These are phyloP conservation scores for Chrysoperla carnea DNA, from an alignment of 1,140 invertebrate species.

Conservation along the genomic window DNA sequence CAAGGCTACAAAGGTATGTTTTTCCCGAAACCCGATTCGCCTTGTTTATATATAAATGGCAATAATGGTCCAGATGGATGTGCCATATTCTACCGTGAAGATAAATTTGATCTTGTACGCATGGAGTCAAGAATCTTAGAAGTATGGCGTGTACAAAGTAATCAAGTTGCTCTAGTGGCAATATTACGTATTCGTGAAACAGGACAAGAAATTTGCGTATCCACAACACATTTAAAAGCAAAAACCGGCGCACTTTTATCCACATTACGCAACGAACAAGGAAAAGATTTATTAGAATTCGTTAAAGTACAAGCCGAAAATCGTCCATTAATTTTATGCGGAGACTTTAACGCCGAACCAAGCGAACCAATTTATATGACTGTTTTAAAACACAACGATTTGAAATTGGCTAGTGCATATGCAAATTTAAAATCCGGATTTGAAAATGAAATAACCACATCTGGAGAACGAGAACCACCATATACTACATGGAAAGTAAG, in stretches of 20 bases:
- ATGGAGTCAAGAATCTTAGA: slow-evolving; percentile 42
- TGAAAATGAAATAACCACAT: slow-evolving; percentile 5
- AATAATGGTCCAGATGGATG: slow-evolving; percentile 70
- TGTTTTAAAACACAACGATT: slow-evolving; percentile 25
- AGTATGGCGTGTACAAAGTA: slow-evolving; percentile 48
- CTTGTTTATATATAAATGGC: slow-evolving; percentile 50
- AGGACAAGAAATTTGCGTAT: slow-evolving; percentile 42
- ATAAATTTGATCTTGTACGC: slow-evolving; percentile 40
- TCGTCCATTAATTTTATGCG: slow-evolving; percentile 45
- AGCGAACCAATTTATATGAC: slow-evolving; percentile 50
- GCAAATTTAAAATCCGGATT: slow-evolving; percentile 16
- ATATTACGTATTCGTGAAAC: slow-evolving; percentile 32
- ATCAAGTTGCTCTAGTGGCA: slow-evolving; percentile 51
- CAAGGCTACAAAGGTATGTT: slow-evolving; percentile 55
- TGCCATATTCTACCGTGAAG: slow-evolving; percentile 50
- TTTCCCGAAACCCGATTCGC: slow-evolving; percentile 62
- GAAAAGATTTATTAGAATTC: slow-evolving; percentile 48
- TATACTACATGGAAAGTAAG: slow-evolving; percentile 70
- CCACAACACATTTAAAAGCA: slow-evolving; percentile 63
- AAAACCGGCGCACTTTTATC: slow-evolving; percentile 47
- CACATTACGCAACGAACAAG: slow-evolving; percentile 54
- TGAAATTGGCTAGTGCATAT: slow-evolving; percentile 31
- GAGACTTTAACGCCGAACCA: slow-evolving; percentile 68
- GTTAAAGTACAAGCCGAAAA: slow-evolving; percentile 29
- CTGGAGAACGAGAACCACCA: slow-evolving; percentile 36